Evolutionary conservation across 1,140 invertebrate species (phyloP).

Genomic region (Meloidogyne floridensis): DNA sequence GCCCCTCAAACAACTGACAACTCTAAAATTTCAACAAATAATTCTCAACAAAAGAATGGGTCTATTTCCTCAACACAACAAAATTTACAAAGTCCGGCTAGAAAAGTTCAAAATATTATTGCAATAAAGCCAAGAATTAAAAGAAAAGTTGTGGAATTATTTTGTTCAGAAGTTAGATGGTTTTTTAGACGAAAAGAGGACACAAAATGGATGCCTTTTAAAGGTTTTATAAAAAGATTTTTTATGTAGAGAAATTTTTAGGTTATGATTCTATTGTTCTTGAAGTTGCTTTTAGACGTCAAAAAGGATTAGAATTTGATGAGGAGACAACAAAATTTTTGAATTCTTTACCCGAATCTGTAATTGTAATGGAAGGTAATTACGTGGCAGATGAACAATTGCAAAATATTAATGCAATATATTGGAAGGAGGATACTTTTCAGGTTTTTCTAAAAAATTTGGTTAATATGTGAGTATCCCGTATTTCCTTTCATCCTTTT

Average conservation of each 20-base stretch:
- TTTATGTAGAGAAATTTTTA: constrained; percentile 32
- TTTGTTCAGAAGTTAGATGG: constrained; percentile 58
- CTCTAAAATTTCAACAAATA: background rate
- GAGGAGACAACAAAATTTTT: constrained; percentile 19
- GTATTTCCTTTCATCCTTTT: no score
- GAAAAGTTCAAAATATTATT: constrained; percentile 15
- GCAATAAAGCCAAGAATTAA: constrained; percentile 21
- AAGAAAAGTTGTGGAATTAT: constrained; percentile 56
- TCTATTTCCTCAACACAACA: background rate
- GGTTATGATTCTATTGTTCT: constrained; percentile 60
- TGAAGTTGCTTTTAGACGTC: constrained; percentile 53
- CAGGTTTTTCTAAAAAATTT: constrained; percentile 13
- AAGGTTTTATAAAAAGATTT: constrained; percentile 40
- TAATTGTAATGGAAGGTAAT: constrained; percentile 61
- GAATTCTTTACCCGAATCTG: constrained; percentile 33
- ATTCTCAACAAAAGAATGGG: background rate
- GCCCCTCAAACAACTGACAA: background rate
- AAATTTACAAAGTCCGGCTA: background rate
- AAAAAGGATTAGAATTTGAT: constrained; percentile 51
- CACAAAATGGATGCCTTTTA: constrained; percentile 59
- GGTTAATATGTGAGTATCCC: no score
- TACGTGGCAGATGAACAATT: constrained; percentile 21
- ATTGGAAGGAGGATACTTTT: constrained; percentile 30
- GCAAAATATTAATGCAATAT: constrained; percentile 31
- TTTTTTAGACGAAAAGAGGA: constrained; percentile 51